Conservation (phyloP, 2,888 invertebrate genomes). For the Argyresthia albistria region DNA sequence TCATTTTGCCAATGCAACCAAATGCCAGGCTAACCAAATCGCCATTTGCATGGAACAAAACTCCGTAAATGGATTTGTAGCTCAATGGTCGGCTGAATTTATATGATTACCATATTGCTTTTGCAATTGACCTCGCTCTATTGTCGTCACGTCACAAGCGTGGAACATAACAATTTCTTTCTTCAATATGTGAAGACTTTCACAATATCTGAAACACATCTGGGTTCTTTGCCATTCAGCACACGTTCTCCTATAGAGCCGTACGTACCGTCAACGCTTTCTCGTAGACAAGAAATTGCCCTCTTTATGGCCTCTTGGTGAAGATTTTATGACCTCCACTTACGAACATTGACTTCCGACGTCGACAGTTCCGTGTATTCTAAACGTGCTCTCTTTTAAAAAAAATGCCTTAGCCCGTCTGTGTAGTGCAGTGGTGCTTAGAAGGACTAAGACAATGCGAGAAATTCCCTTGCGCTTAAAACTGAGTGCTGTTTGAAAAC, state of each 20-base stretch:
- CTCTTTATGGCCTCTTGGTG: slow-evolving; percentile 48
- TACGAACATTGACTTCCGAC: slow-evolving; percentile 52
- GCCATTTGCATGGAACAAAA: too few species aligned
- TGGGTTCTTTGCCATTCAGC: slow-evolving; percentile 28
- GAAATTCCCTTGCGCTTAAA: too few species aligned
- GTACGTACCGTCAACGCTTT: slow-evolving; percentile 35
- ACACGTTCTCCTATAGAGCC: slow-evolving; percentile 40
- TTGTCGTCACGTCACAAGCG: too few species aligned
- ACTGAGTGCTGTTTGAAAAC: too few species aligned
- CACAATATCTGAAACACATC: slow-evolving; percentile 11
- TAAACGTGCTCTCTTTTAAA: slow-evolving; percentile 22
- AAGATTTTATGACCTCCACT: slow-evolving; percentile 53
- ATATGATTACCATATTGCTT: too few species aligned
- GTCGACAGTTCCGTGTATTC: slow-evolving; percentile 39
- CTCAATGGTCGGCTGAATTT: too few species aligned
- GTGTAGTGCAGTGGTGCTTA: too few species aligned
- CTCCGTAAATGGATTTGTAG: too few species aligned
- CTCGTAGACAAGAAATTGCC: slow-evolving; percentile 54
- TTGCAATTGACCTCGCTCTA: too few species aligned
- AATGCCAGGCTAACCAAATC: too few species aligned
- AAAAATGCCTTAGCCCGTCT: not conserved
- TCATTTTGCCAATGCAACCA: too few species aligned
- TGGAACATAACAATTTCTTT: not conserved
- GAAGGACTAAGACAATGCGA: too few species aligned
- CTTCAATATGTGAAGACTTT: slow-evolving; percentile 2